These are phyloP conservation scores for Coreoperca whiteheadi DNA, from an alignment of 2,113 vertebrate species.

Conservation along the genomic window DNA sequence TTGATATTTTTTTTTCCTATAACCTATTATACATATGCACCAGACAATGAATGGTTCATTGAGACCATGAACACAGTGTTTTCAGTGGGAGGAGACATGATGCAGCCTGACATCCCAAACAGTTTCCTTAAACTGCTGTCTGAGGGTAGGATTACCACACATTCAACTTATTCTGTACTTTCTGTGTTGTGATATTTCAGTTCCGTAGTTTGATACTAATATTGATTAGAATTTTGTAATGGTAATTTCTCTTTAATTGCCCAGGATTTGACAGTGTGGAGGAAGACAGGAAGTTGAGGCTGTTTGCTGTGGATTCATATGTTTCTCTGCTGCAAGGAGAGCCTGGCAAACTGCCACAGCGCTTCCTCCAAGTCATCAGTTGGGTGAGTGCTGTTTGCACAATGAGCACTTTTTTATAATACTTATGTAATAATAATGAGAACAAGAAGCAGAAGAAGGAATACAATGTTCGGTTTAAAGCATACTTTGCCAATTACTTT, in stretches of 20 bases:
- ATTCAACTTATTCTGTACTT: neutral
- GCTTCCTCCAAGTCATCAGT: conserved; percentile 97
- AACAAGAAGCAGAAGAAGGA: neutral
- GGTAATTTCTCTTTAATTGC: neutral
- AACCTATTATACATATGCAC: conserved; percentile 88
- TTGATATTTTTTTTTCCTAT: conserved; percentile 84
- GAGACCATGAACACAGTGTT: conserved; percentile 97
- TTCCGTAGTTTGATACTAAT: neutral
- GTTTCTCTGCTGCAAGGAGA: conserved; percentile 86
- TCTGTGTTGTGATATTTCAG: neutral
- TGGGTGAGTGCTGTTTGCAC: conserved; percentile 88
- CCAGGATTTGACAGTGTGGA: conserved; percentile 88
- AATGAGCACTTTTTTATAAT: neutral
- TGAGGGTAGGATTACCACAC: conserved; percentile 86
- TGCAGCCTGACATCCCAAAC: conserved; percentile 92
- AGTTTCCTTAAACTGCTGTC: conserved; percentile 92
- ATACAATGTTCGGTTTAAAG: neutral
- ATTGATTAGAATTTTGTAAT: too few species aligned
- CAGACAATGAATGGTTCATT: conserved; percentile 95
- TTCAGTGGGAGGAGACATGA: conserved; percentile 91
- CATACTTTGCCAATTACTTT: neutral
- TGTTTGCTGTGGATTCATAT: conserved; percentile 91
- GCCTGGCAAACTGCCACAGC: conserved; percentile 88
- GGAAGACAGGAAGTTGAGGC: conserved; percentile 88
- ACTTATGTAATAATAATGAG: neutral